These are phyloP conservation scores for Monoplex corrugatus DNA, from an alignment of 2,888 invertebrate genomes.

Conservation along the genomic window DNA sequence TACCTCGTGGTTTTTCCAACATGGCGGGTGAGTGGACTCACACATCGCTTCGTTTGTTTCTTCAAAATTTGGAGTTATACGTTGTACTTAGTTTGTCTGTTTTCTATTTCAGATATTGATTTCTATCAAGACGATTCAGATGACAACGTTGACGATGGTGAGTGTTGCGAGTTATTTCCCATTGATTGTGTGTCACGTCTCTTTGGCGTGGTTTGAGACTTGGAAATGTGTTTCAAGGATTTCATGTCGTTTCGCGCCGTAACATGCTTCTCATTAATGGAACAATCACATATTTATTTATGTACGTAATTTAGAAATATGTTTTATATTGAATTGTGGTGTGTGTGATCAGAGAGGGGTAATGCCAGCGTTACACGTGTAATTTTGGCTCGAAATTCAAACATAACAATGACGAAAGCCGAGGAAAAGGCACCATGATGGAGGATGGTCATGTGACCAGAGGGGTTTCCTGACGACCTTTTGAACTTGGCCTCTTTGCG, in stretches of 20 bases:
- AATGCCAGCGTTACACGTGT: slow-evolving; percentile 65
- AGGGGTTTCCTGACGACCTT: slow-evolving; percentile 75
- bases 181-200: slow-evolving; percentile 65
- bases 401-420: slow-evolving; percentile 74
- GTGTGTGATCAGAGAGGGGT: slow-evolving; percentile 40
- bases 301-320: slow-evolving; percentile 43
- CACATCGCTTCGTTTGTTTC: slow-evolving; percentile 75
- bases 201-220: slow-evolving; percentile 68
- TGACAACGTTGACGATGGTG: slow-evolving; percentile 76
- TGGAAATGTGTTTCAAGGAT: slow-evolving; percentile 67
- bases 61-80: slow-evolving; percentile 69
- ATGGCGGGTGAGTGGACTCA: slow-evolving; percentile 81
- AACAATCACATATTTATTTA: slow-evolving; percentile 47
- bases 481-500: slow-evolving; percentile 71
- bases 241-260: slow-evolving; percentile 63
- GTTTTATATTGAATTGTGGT: slow-evolving; percentile 24
- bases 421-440: slow-evolving; percentile 75
- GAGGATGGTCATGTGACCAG: slow-evolving; percentile 75
- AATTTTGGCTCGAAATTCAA: slow-evolving; percentile 70
- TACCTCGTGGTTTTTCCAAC: slow-evolving; percentile 79
- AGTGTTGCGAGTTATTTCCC: slow-evolving; percentile 62
- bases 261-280: slow-evolving; percentile 52
- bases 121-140: slow-evolving; percentile 77
- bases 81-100: slow-evolving; percentile 64
- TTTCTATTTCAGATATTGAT: slow-evolving; percentile 78